Percentiles rank a stretch among this genome's conserved stretches.
These are phyloP conservation scores for Machimus atricapillus DNA, from an alignment of 2,888 invertebrate species.

Conservation along the genomic window DNA sequence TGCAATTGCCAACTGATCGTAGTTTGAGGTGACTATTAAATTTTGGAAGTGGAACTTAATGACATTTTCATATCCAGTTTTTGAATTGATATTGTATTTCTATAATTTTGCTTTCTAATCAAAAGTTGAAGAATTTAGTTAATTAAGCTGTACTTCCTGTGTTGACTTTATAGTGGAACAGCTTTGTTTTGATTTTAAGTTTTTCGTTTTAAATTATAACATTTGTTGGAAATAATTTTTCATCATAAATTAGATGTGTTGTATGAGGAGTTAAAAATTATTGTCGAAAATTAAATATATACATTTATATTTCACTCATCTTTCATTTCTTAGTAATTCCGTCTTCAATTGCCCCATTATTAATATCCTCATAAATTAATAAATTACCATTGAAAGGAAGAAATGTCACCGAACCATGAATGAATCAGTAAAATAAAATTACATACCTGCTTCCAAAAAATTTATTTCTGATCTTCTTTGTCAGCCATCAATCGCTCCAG, in stretches of 20 bases:
- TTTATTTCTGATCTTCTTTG: background rate
- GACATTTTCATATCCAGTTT: background rate
- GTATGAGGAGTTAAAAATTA: no score
- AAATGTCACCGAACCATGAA: background rate
- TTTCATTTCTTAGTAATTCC: no score
- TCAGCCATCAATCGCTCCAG: background rate
- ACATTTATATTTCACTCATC: no score
- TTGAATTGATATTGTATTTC: background rate
- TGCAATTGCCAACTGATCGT: background rate
- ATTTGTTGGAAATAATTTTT: no score
- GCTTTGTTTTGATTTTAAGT: background rate
- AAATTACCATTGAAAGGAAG: background rate
- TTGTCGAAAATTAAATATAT: no score
- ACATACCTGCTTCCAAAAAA: background rate
- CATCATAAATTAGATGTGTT: no score
- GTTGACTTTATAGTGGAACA: background rate
- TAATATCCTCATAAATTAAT: background rate
- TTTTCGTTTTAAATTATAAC: no score
- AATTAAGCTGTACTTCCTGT: background rate
- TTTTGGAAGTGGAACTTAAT: background rate
- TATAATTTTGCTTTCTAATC: background rate
- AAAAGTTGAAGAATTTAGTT: background rate
- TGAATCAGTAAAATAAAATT: background rate
- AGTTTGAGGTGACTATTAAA: background rate
- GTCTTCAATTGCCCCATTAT: background rate